These are phyloP conservation scores for Perithous albicinctus DNA, from an alignment of 2,888 invertebrate species.

Conservation along the genomic window DNA sequence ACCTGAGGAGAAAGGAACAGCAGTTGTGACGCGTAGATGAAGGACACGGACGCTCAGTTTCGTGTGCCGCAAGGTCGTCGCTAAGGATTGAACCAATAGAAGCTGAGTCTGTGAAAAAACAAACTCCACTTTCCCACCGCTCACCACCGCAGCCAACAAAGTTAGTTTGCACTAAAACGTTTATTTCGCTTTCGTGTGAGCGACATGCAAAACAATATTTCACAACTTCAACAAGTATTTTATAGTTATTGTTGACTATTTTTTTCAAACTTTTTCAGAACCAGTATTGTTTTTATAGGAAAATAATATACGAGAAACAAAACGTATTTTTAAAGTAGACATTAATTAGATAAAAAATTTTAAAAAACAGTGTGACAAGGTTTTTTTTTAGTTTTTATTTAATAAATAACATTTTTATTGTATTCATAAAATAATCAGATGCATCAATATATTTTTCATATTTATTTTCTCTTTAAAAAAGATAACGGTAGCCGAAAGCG, in stretches of 20 bases:
- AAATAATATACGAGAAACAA: too few relatives aligned
- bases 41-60: slow-evolving; percentile 57
- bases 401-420: background rate
- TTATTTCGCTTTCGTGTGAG: slow-evolving; percentile 13
- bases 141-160: background rate
- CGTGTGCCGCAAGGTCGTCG: slow-evolving; percentile 50
- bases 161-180: slow-evolving; percentile 21
- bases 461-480: too few relatives aligned
- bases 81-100: slow-evolving; percentile 47
- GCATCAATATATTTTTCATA: too few relatives aligned
- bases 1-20: slow-evolving; percentile 59
- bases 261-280: background rate
- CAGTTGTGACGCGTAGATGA: slow-evolving; percentile 34
- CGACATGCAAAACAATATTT: background rate
- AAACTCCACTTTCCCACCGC: slow-evolving; percentile 4
- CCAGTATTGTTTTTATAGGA: background rate
- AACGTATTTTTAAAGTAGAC: too few relatives aligned
- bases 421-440: too few relatives aligned
- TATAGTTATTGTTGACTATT: background rate
- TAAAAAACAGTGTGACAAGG: too few relatives aligned
- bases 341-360: too few relatives aligned
- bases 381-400: background rate
- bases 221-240: background rate
- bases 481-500: too few relatives aligned
- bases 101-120: slow-evolving; percentile 16